Evolutionary conservation across 2,888 invertebrate genomes (phyloP).

Genomic region (Aphodius granarius): DNA sequence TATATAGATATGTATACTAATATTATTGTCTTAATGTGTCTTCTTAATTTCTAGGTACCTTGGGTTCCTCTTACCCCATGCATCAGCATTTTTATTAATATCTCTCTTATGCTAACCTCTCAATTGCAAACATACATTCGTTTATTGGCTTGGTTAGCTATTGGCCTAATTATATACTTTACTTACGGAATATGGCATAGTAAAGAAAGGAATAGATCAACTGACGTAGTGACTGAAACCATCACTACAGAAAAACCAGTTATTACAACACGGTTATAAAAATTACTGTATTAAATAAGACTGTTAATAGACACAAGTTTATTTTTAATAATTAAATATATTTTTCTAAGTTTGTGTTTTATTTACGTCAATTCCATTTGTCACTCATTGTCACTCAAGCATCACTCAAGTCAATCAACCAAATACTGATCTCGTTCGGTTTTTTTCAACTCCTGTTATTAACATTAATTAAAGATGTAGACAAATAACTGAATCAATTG

Average conservation of each 20-base stretch:
- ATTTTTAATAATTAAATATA: background rate
- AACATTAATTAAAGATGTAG: background rate
- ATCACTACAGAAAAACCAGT: background rate
- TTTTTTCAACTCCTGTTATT: background rate
- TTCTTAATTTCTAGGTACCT: conserved; percentile 66
- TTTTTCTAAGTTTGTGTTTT: background rate
- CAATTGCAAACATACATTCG: conserved; percentile 85
- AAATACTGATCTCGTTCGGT: background rate
- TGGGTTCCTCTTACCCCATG: conserved; percentile 83
- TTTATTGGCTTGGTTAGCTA: conserved; percentile 79
- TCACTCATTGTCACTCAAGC: too few relatives aligned
- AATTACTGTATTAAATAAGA: background rate
- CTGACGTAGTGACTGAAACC: background rate
- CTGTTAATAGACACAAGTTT: background rate
- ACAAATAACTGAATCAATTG: background rate
- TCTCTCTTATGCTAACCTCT: conserved; percentile 89
- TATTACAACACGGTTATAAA: conserved; percentile 11
- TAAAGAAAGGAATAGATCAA: conserved; percentile 55
- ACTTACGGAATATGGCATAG: conserved; percentile 82
- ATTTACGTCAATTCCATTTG: background rate
- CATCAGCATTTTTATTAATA: conserved; percentile 82
- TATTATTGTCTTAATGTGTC: background rate
- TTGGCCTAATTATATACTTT: conserved; percentile 87
- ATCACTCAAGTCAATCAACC: background rate
- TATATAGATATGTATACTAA: too few relatives aligned